Conservation (phyloP, 2,797 vertebrate genomes). For the Halcyon leucocephala region DNA sequence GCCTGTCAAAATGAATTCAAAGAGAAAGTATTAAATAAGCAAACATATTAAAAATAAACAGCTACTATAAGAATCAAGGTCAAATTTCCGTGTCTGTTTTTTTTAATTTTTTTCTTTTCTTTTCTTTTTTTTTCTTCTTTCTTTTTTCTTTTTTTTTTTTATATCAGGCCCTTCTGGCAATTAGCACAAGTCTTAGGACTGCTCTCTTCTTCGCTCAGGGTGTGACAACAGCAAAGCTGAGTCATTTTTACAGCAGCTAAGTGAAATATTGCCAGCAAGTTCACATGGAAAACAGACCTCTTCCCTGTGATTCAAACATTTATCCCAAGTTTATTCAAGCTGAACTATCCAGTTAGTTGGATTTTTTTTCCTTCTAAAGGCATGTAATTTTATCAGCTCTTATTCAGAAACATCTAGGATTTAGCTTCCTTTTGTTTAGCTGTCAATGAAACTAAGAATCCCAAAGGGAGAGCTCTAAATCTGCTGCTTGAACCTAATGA, state of each 20-base stretch:
- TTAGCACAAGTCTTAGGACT: slow-evolving; percentile 31
- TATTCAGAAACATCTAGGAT: neutral
- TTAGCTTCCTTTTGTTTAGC: neutral
- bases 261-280: slow-evolving; percentile 2
- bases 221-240: slow-evolving; percentile 51
- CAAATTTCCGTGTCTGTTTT: neutral
- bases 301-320: neutral
- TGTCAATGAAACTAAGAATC: neutral
- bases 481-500: neutral
- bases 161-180: slow-evolving; percentile 25
- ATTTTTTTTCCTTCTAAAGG: neutral
- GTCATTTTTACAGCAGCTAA: slow-evolving; percentile 50
- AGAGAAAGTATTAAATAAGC: slow-evolving; percentile 32
- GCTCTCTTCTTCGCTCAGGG: slow-evolving; percentile 23
- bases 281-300: neutral
- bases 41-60: slow-evolving; percentile 41
- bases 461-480: neutral
- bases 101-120: neutral
- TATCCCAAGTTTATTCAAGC: slow-evolving; percentile 10
- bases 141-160: neutral
- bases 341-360: neutral
- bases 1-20: slow-evolving; percentile 6
- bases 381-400: neutral
- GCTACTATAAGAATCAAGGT: neutral
- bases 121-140: neutral